Conservation (phyloP, 2,888 invertebrate genomes). For the Idaea straminata region DNA sequence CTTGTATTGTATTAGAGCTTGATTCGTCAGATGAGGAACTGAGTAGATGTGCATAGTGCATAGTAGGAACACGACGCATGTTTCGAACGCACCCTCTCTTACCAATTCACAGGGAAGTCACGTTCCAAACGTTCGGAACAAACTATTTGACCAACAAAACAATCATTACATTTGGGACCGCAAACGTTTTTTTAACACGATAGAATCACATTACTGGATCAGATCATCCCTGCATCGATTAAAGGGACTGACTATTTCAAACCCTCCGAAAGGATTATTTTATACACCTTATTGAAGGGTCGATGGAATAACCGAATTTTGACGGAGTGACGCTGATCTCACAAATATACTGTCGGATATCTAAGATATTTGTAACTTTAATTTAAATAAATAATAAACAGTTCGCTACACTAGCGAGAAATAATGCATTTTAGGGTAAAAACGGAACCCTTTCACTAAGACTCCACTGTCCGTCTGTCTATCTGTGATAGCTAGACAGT, state of each 20-base stretch:
- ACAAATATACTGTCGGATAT: too few relatives aligned
- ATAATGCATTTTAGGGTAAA: too few relatives aligned
- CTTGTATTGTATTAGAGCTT: background rate
- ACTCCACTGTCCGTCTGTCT: too few relatives aligned
- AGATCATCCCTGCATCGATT: background rate
- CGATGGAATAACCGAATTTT: background rate
- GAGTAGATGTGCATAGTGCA: background rate
- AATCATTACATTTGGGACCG: background rate
- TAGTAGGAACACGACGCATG: background rate
- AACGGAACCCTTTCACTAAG: too few relatives aligned
- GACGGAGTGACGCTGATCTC: background rate
- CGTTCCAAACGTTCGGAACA: background rate
- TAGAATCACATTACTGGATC: background rate
- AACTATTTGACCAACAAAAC: background rate
- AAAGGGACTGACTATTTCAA: background rate
- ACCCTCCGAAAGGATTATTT: background rate
- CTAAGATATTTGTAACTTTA: too few relatives aligned
- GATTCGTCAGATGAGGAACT: background rate
- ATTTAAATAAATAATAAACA: too few relatives aligned
- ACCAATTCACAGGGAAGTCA: background rate
- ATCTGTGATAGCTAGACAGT: too few relatives aligned
- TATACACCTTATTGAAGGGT: background rate
- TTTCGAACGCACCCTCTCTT: background rate
- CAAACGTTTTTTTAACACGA: background rate
- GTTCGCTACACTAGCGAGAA: too few relatives aligned